Conservation (phyloP, 2,888 invertebrate genomes). For the Parelbella ahira region DNA sequence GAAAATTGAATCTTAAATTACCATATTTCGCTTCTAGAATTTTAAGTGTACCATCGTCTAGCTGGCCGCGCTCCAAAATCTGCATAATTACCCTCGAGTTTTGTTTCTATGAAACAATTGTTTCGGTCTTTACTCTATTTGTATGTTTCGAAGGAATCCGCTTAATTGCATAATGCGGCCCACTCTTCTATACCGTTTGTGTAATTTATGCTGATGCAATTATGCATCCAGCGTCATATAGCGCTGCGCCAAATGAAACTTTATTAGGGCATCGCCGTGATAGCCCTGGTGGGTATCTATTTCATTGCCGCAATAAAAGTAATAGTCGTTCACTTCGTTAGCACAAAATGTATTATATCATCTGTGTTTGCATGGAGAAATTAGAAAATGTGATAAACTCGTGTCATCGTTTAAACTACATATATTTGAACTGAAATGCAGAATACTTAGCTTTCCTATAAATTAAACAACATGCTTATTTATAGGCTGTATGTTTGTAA, state of each 20-base stretch:
- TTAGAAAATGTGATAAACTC: no score
- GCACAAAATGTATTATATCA: no score
- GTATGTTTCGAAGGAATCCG: conserved; percentile 34
- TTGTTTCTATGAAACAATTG: conserved; percentile 28
- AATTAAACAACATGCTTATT: no score
- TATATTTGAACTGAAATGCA: no score
- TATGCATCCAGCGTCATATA: conserved; percentile 18
- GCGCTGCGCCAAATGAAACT: conserved; percentile 11
- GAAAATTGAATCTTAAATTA: conserved; percentile 26
- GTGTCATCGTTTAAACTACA: no score
- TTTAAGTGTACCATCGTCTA: conserved; percentile 29
- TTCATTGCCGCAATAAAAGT: no score
- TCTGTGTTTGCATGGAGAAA: no score
- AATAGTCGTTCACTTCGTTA: no score
- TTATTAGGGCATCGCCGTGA: conserved; percentile 16
- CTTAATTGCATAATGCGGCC: conserved; percentile 32
- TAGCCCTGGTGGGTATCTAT: no score
- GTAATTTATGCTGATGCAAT: conserved; percentile 23
- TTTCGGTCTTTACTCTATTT: conserved; percentile 31
- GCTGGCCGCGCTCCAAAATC: conserved; percentile 31
- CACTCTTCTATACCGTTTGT: conserved; percentile 21
- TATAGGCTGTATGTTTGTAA: no score
- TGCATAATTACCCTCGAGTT: conserved; percentile 31
- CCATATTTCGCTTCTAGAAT: conserved; percentile 27
- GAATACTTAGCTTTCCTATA: no score